Conservation (phyloP, 92 coral and sea anemone genomes). For the Heliopora coerulea region DNA sequence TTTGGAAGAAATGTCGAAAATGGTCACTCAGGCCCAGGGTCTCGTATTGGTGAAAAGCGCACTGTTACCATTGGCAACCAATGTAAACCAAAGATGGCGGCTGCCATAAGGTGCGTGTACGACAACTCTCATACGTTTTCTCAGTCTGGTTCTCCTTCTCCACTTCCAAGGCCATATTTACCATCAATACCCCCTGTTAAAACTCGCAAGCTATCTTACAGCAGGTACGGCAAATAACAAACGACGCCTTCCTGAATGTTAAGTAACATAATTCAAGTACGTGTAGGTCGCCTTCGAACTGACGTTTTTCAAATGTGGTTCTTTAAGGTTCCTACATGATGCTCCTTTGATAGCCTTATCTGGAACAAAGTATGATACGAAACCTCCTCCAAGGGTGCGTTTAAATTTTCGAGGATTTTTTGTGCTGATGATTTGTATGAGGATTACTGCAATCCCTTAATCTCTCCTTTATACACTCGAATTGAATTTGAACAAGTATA, state of each 20-base stretch:
- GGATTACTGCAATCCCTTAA: neutral
- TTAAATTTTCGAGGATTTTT: too few species aligned
- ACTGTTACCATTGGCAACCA: conserved; percentile 7
- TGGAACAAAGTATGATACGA: conserved; percentile 87
- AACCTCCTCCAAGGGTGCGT: conserved; percentile 90
- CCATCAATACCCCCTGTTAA: conserved; percentile 88
- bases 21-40: too few species aligned
- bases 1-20: too few species aligned
- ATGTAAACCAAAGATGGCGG: conserved; percentile 33
- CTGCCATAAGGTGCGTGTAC: conserved; percentile 21
- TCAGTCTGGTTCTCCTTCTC: conserved; percentile 80
- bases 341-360: conserved; percentile 89
- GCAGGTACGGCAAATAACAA: conserved; percentile 54
- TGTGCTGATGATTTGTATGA: neutral
- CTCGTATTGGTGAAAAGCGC: too few species aligned
- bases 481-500: too few species aligned
- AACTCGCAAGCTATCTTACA: conserved; percentile 83
- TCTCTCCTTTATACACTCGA: too few species aligned
- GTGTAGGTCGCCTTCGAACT: neutral
- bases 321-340: conserved; percentile 71
- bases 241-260: neutral
- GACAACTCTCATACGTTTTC: conserved; percentile 18
- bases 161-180: conserved; percentile 92
- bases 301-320: neutral
- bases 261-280: neutral